These are phyloP conservation scores for Rhadinocentrus ornatus DNA, from an alignment of 2,797 vertebrate genomes.

Conservation along the genomic window DNA sequence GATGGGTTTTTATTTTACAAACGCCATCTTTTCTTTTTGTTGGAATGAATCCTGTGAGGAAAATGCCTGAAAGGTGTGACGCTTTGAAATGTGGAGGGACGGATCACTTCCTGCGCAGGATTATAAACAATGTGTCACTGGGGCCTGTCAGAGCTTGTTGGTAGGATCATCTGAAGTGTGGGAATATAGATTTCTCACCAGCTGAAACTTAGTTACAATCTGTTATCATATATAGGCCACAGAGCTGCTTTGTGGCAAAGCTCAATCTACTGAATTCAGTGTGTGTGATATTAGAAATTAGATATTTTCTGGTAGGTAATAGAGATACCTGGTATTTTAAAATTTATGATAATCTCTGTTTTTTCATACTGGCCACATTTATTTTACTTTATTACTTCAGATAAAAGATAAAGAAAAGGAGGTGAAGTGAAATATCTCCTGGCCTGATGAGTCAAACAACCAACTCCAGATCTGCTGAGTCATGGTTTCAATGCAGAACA, in stretches of 20 bases:
- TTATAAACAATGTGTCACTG: conserved; percentile 1
- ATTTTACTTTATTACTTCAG: too few relatives aligned
- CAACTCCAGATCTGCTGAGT: too few relatives aligned
- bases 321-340: too few relatives aligned
- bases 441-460: too few relatives aligned
- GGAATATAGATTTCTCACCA: not conserved
- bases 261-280: not conserved
- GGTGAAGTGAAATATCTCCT: too few relatives aligned
- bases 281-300: not conserved
- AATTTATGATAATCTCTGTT: too few relatives aligned
- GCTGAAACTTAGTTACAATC: conserved; percentile 1
- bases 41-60: not conserved
- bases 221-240: not conserved
- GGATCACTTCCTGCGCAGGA: not conserved
- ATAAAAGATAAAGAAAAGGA: too few relatives aligned
- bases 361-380: too few relatives aligned
- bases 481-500: too few relatives aligned
- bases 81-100: not conserved
- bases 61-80: not conserved
- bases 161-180: not conserved
- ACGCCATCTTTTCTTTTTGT: conserved; percentile 5
- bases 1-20: conserved; percentile 23
- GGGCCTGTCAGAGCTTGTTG: not conserved
- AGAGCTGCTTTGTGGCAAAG: not conserved
- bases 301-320: too few relatives aligned